Evolutionary conservation across 2,113 vertebrate species (phyloP), one percentile per base, ranked within the genome.

Genomic region (Mormyrus iriodes): DNA sequence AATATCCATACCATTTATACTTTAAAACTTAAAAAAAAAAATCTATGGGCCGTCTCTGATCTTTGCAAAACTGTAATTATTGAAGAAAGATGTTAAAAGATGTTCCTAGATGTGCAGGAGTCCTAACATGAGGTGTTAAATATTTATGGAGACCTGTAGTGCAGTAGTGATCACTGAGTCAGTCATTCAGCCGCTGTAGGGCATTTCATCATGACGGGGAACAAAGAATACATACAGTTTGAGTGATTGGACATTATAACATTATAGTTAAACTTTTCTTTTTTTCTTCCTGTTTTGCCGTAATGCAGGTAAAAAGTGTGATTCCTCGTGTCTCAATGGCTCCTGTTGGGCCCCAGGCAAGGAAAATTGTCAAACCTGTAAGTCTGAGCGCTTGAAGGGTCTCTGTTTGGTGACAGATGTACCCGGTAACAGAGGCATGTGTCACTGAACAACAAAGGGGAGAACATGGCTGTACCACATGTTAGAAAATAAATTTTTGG

Each of bases 281-380:
- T 69, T 58, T 1, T 42, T 52, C 76, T 82, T 88, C 5, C 39
- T 88, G n/a, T 85, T 8, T 58, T 91, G 85, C 1, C 55, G 6
- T 88, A 55, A 89, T 92, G 42, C 92, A 99, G 98, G 98, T 95
- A 93, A 93, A 19, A 96, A 94, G 90, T 99, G 98, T 89, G 93
- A 98, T 91, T 90, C 94, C 0, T 93, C 94, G 90, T 98, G 97
- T 91, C 95, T 96, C 61, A 97, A 98, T 91, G 95, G 96, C 53
- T 96, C 97, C 0, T 99, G 98, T 90, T 99, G 98, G 98, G 97
- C 95, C 4, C 89, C 96, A 0, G 98, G 97, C 0, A 92, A 94
- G 87, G 91, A 96, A 86, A 97, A 98, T 90, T 99, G 98, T 93
- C 98, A 99, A 93, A 98, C 92, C 58, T 35, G 98, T 99, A 94